Evolutionary conservation across 2,113 vertebrate genomes (phyloP), one percentile per base, ranked within the genome.

Genomic region (Sapayoa aenigma): DNA sequence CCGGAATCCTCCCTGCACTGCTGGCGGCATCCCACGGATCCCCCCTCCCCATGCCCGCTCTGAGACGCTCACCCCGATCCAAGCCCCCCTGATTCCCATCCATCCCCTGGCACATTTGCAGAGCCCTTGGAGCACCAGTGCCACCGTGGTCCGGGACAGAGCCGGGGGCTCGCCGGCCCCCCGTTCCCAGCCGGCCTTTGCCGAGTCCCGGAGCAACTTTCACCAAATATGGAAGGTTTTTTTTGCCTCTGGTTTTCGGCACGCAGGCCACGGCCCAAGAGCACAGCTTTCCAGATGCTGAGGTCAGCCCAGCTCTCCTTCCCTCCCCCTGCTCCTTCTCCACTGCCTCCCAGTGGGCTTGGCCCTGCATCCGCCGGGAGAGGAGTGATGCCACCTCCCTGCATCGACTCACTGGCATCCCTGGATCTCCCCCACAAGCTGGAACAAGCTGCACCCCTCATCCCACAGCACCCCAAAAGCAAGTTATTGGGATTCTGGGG

Each of bases 201-300:
- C 95, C 25, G 84, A 95, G 93, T 93, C 96, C 95, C 56, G 53
- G 77, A 96, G 89, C 84, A 76, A 94, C 98, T 98, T 98, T 98
- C 98, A 97, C 98, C 98, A 98, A 99, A 99, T 99, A 98, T 98
- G 98, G 98, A 98, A 98, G 98, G 97, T 87, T 94, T 90, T 97
- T 98, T 98, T 97, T 96, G 97, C 97, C 97, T 97, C 93, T 6
- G 94, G 96, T 98, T 98, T 98, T 97, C 96, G 95, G 97, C 98
- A 98, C 79, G 97, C 97, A 97, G 98, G 98, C 97, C 96, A 59
- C 93, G 95, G 98, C 98, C 98, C 98, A 97, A 98, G 97, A 97
- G 96, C 86, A 89, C 97, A 97, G 98, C 98, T 97, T 97, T 98
- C 96, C 98, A 98, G 97, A 98, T 97, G 98, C 97, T 98, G 98